Evolutionary conservation across 2,113 vertebrate species (phyloP).

Genomic region (Artemisiospiza belli): DNA sequence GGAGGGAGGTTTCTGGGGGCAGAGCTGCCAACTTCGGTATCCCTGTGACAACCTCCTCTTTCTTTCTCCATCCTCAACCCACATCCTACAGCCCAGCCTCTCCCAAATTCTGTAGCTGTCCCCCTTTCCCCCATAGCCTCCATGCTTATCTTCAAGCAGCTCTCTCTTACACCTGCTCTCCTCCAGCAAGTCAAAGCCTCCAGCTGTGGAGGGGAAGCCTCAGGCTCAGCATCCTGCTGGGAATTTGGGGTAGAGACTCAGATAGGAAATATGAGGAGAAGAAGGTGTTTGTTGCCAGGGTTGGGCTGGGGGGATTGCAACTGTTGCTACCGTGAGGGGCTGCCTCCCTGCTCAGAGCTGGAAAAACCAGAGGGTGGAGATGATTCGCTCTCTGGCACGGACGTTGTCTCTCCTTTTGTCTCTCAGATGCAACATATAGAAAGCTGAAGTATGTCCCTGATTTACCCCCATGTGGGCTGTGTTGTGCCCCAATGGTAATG

Average conservation of each 20-base stretch:
- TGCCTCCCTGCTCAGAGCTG: neutral
- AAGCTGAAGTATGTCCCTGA: neutral
- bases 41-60: neutral
- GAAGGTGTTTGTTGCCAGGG: neutral
- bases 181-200: neutral
- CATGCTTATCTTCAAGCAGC: neutral
- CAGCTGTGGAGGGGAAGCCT: neutral
- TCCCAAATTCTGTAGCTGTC: neutral
- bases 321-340: neutral
- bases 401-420: neutral
- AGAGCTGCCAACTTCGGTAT: neutral
- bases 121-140: neutral
- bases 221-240: neutral
- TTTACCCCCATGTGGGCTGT: neutral
- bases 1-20: neutral
- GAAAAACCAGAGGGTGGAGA: neutral
- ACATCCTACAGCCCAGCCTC: neutral
- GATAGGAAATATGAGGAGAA: neutral
- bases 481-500: neutral
- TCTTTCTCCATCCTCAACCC: neutral
- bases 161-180: neutral
- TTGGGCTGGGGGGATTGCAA: neutral
- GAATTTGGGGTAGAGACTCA: neutral
- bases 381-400: fast-evolving
- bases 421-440: neutral